A percentile compares a stretch with the other conserved stretches of the same genome.
phyloP scores from a whole-genome alignment of 2,113 vertebrate species.

The Melanocharis versteri region DNA sequence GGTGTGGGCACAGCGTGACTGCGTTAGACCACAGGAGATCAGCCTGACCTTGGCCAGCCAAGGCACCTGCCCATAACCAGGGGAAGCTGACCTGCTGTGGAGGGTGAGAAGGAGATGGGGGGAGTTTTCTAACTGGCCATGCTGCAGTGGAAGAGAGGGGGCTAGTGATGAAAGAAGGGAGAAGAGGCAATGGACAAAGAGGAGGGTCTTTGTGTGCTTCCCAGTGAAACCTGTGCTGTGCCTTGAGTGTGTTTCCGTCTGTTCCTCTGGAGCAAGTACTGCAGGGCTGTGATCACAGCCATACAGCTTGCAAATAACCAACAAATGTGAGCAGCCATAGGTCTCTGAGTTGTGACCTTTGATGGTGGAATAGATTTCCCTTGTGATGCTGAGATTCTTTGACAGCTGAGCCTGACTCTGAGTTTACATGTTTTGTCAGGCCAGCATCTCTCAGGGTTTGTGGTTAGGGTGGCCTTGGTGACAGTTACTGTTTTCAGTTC shows the following conservation, averaged over 20 bases:
- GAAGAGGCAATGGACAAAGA: not conserved
- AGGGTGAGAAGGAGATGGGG: not conserved
- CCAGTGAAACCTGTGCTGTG: not conserved
- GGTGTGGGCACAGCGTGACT: not conserved
- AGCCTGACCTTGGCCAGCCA: not conserved
- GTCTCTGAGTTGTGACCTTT: constrained; percentile 70
- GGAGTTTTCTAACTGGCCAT: not conserved
- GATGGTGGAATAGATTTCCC: constrained; percentile 67
- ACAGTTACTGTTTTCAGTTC: constrained; percentile 63
- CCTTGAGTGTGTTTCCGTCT: not conserved
- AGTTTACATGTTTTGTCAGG: constrained; percentile 72
- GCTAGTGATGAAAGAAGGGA: not conserved
- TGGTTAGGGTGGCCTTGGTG: constrained; percentile 47
- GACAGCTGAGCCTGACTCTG: constrained; percentile 66
- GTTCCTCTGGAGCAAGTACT: not conserved
- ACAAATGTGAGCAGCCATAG: constrained; percentile 71
- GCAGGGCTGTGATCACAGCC: constrained; percentile 53
- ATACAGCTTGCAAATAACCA: constrained; percentile 68
- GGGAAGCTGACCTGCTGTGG: not conserved
- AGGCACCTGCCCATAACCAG: rapidly evolving
- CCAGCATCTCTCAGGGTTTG: constrained; percentile 50
- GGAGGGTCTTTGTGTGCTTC: not conserved
- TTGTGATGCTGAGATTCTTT: constrained; percentile 68
- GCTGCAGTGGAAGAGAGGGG: not conserved
- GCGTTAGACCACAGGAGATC: not conserved